Percentiles rank a stretch among this genome's conserved stretches.
Evolutionary conservation across 2,888 invertebrate species (phyloP).

Genomic region (Malacosoma neustria): DNA sequence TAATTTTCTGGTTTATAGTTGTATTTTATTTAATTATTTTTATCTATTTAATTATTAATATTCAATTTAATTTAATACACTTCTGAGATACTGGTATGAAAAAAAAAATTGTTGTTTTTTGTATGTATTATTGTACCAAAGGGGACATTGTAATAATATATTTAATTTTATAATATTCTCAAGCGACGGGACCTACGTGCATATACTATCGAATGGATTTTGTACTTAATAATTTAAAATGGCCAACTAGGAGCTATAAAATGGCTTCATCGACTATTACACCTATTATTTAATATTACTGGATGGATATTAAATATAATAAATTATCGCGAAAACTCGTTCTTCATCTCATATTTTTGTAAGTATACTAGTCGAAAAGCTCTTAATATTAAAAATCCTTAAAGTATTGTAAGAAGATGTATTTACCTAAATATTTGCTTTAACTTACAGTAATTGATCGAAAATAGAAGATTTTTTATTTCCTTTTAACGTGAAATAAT

Average conservation of each 20-base stretch:
- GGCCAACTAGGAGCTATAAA: constrained; percentile 58
- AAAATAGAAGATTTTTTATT: constrained; percentile 30
- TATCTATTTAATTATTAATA: not conserved
- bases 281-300: constrained; percentile 71
- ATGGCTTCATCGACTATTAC: constrained; percentile 43
- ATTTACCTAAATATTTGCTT: constrained; percentile 40
- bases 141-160: not conserved
- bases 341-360: constrained; percentile 58
- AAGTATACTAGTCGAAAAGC: constrained; percentile 69
- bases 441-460: constrained; percentile 42
- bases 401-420: constrained; percentile 36
- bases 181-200: constrained; percentile 28
- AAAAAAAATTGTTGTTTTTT: too few relatives aligned
- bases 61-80: too few relatives aligned
- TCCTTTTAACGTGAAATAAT: constrained; percentile 31
- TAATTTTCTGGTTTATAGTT: not conserved
- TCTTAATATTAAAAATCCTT: constrained; percentile 49
- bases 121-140: too few relatives aligned
- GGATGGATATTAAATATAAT: constrained; percentile 69
- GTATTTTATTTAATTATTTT: not conserved
- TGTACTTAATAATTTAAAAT: constrained; percentile 12
- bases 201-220: not conserved
- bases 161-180: constrained; percentile 13
- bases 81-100: too few relatives aligned
- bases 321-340: constrained; percentile 64